Evolutionary conservation across 1,140 invertebrate species (phyloP).

Genomic region (Drosophila yakuba): DNA sequence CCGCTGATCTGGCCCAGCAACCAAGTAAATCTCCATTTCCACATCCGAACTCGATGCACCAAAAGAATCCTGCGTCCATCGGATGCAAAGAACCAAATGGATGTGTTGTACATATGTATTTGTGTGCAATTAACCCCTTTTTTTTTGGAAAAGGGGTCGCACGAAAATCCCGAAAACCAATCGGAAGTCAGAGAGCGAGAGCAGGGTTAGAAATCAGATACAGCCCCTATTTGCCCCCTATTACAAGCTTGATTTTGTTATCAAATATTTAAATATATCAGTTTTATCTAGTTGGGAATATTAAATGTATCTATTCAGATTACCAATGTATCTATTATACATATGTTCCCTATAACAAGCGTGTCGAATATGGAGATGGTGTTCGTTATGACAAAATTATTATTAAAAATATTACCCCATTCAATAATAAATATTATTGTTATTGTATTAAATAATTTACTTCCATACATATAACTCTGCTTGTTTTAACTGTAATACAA

Average conservation of each 20-base stretch:
- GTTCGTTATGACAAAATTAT: too few relatives aligned
- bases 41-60: neutral
- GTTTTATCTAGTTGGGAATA: neutral
- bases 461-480: too few relatives aligned
- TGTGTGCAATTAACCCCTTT: slow-evolving; percentile 22
- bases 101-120: neutral
- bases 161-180: slow-evolving; percentile 23
- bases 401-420: too few relatives aligned
- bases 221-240: neutral
- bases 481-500: too few relatives aligned
- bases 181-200: slow-evolving; percentile 6
- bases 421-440: too few relatives aligned
- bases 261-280: neutral
- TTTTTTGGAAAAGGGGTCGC: neutral
- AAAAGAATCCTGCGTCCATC: neutral
- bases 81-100: neutral
- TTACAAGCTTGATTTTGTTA: neutral
- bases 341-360: neutral
- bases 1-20: neutral
- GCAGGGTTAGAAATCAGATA: neutral
- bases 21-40: slow-evolving; percentile 3
- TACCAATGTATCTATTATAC: neutral
- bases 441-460: too few relatives aligned
- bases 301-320: neutral
- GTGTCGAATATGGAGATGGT: too few relatives aligned